Evolutionary conservation across 2,888 invertebrate genomes (phyloP), one percentile per base, ranked within the genome.

Genomic region (Zygaena filipendulae): DNA sequence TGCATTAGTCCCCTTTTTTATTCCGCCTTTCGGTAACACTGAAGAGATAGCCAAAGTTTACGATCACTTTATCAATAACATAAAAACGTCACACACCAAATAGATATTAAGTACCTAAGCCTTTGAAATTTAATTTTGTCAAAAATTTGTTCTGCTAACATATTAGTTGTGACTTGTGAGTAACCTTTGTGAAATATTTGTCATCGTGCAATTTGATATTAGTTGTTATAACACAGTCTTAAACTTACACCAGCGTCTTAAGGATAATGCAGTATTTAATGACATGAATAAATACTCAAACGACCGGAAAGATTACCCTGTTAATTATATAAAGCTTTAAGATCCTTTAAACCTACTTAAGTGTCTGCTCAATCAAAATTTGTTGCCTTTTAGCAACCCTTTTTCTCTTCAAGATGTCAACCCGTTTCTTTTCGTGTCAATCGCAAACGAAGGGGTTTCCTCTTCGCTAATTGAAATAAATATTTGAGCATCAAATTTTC

Each of bases 381-480:
- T 49, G 48, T 49, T 46, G 47, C 47, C 46, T 50, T 40, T 48
- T 47, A 52, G 39, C 48, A 61, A 56, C 61, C 72, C 72, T 68
- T 70, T 70, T 71, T 69, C 64, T 63, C 59, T 59, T 47, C n/a
- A n/a, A 44, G 59, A 68, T 69, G 70, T 69, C 72, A 67, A n/a
- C 51, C 40, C 45, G 43, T 45, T 61, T 63, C 61, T 63, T 67
- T 52, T 67, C 58, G 54, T 61, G 71, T 71, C 71, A 70, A 64
- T 63, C 52, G 60, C 71, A 69, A 45, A 33, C 28, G 30, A 46
- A 42, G 49, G 58, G 53, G 47, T 38, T n/a, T n/a, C n/a, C n/a
- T n/a, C n/a, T n/a, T 45, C 47, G 44, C 52, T 71, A 70, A 72
- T 70, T 72, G 69, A 68, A 66, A 69, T 72, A 72, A 74, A 74